phyloP scores from a whole-genome alignment of 2,797 vertebrate genomes.

The Halcyon smyrnensis region DNA sequence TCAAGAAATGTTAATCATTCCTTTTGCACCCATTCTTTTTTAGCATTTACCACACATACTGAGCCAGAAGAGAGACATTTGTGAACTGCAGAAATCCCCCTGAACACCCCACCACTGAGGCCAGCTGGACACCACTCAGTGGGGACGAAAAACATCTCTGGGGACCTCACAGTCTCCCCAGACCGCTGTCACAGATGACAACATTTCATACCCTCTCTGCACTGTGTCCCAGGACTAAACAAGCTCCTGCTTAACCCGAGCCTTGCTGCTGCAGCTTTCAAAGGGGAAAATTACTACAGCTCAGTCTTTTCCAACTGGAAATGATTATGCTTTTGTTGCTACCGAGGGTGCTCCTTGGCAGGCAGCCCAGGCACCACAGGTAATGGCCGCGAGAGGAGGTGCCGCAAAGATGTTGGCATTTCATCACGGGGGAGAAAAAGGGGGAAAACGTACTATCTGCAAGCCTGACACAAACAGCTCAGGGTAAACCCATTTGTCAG shows the following conservation, averaged over 20 bases:
- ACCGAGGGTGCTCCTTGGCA: constrained; percentile 70
- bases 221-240: neutral
- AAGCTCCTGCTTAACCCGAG: neutral
- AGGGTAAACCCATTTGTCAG: constrained; percentile 52
- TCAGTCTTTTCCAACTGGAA: constrained; percentile 59
- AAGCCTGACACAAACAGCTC: constrained; percentile 21
- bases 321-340: constrained; percentile 71
- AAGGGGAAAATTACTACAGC: constrained; percentile 48
- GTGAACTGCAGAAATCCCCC: neutral
- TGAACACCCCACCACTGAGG: accelerated
- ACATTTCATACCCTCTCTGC: accelerated
- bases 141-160: neutral
- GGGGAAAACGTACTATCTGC: neutral
- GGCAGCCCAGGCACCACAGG: constrained; percentile 68
- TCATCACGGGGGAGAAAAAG: neutral
- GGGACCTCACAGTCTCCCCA: neutral
- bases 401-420: constrained; percentile 6
- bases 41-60: neutral
- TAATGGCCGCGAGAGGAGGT: constrained; percentile 33
- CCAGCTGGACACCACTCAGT: neutral
- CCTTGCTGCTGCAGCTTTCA: neutral
- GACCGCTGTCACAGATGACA: accelerated
- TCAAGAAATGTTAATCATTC: neutral
- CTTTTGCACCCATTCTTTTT: neutral
- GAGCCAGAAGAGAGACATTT: neutral